Base-by-base conservation (phyloP, 92 coral and sea anemone genomes). In the Heteractis magnifica region DNA sequence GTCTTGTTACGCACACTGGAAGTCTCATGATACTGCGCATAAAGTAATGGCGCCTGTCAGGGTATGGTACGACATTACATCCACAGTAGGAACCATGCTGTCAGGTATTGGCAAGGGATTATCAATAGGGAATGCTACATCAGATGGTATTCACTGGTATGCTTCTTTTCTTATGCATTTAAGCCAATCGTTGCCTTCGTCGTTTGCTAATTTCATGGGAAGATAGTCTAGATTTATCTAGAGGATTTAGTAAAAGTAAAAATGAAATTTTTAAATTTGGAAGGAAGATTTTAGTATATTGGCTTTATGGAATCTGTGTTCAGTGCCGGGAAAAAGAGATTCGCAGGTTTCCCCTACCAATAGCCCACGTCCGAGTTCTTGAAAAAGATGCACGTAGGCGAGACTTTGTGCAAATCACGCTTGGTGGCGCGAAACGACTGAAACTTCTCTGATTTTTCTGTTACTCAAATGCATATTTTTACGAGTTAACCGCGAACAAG, bases 1-100 rank as follows among this genome's bases (percentile, higher is more conserved):
- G 71, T 93, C 97, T 48, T 93, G 97, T 59, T 93, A 90, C 71
- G 97, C 97, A 14, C 92, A 85, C 70, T 91, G 93, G 92, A 65
- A 82, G 74, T 88, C 92, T 52, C 97, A 93, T 56, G 84, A 88
- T 12, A 68, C 86, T 12, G 94, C 94, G 14, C 92, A 93, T 72
- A 44, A 79, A 0, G 91, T 79, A 3, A 88, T 93, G 97, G 94
- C 92, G 21, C 97, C 97, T 9, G 20, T 90, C 2, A 81, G 94
- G 64, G 72, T 82, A 18, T 77, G 87, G 87, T 77, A 41, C 58
- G 87, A 84, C 51, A 21, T 84, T 9, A 75, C 86, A 6, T 71
- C 65, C 48, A 53, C 74, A 14, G 3, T 81, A 51, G 44, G 64
- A 71, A 20, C 52, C 48, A 52, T 81, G 15, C 41, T 62, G 21